A percentile compares a stretch with the other conserved stretches of the same genome.
Conservation (phyloP, 2,888 invertebrate genomes). For the Nomada goodeniana region DNA sequence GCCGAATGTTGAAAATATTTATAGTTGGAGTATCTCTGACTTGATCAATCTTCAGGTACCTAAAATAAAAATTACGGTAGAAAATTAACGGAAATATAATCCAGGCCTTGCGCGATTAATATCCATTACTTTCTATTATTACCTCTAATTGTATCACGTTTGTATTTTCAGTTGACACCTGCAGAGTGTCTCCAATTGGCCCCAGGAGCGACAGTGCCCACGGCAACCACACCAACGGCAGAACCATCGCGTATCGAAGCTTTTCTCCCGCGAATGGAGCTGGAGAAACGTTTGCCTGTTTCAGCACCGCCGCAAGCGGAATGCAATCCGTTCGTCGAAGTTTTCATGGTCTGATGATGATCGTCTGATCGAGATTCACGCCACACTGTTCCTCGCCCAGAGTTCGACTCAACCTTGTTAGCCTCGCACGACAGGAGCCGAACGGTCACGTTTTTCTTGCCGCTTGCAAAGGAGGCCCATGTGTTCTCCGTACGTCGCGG, state of each 20-base stretch:
- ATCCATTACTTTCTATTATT: too few relatives aligned
- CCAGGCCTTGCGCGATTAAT: too few relatives aligned
- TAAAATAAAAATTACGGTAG: too few relatives aligned
- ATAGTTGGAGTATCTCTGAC: too few relatives aligned
- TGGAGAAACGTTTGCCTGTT: constrained; percentile 79
- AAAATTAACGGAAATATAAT: too few relatives aligned
- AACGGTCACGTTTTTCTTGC: constrained; percentile 22
- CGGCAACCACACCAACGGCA: constrained; percentile 55
- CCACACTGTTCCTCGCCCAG: constrained; percentile 4
- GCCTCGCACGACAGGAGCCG: constrained; percentile 49
- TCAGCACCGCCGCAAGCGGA: constrained; percentile 77
- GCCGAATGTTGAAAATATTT: too few relatives aligned
- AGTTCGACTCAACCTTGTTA: constrained; percentile 12
- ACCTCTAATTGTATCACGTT: background rate
- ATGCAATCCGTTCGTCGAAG: constrained; percentile 79
- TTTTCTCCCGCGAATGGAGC: constrained; percentile 77
- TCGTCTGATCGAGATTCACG: background rate
- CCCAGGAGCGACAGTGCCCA: constrained; percentile 64
- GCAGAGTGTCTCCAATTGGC: constrained; percentile 79
- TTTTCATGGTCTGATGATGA: constrained; percentile 76
- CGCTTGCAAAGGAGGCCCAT: constrained; percentile 11
- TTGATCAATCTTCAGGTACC: too few relatives aligned
- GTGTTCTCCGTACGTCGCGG: background rate
- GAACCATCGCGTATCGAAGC: constrained; percentile 77
- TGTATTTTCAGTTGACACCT: constrained; percentile 75